Evolutionary conservation across 2,797 vertebrate species (phyloP).

Genomic region (Choloepus didactylus): DNA sequence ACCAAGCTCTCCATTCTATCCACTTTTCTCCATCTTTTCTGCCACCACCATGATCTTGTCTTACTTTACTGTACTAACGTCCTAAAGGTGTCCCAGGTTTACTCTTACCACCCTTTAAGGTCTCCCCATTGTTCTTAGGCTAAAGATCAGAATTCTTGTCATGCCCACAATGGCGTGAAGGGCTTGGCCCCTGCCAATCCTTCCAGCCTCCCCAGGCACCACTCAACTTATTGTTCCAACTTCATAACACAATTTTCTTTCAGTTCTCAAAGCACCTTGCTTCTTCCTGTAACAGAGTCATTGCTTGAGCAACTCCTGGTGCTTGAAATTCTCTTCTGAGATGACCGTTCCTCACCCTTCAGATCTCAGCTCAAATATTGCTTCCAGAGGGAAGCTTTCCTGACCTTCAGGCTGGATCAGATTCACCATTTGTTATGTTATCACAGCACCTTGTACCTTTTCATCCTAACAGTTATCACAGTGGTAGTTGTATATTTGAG

Average conservation of each 20-base stretch:
- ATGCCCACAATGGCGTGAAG: background rate
- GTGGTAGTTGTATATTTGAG: background rate
- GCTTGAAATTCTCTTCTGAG: slow-evolving; percentile 22
- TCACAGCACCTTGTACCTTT: background rate
- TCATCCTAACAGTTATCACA: background rate
- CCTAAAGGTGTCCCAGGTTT: background rate
- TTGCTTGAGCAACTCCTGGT: background rate
- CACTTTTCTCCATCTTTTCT: background rate
- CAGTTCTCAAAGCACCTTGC: background rate
- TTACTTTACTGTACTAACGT: background rate
- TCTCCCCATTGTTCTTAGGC: background rate
- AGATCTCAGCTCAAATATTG: background rate
- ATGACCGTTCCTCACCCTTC: background rate
- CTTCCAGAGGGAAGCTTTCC: background rate
- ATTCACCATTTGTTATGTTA: background rate
- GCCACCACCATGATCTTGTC: background rate
- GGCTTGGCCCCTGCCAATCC: background rate
- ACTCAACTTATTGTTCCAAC: background rate
- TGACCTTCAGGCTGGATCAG: background rate
- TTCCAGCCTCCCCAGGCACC: background rate
- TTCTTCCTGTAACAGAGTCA: background rate
- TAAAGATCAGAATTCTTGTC: slow-evolving; percentile 15
- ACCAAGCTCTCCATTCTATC: background rate
- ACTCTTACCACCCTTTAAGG: background rate
- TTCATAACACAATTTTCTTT: background rate